Percentiles rank a stretch among this genome's conserved stretches.
Conservation (phyloP, 2,797 vertebrate genomes). For the Pagetopsis macropterus region DNA sequence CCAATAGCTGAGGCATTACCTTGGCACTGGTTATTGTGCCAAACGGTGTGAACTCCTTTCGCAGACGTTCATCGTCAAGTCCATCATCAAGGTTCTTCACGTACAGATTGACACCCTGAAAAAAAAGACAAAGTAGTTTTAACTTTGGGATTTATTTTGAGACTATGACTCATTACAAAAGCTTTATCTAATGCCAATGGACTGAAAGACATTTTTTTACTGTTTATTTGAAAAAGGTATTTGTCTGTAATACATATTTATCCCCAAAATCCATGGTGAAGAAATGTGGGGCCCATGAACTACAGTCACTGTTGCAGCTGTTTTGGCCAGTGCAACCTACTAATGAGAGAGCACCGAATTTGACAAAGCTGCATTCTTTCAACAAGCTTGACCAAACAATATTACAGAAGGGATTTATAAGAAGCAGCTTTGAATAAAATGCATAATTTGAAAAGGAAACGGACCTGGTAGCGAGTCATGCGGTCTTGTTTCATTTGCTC, state of each 20-base stretch:
- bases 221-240: neutral
- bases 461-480: slow-evolving; percentile 97
- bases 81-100: slow-evolving; percentile 98
- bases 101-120: slow-evolving; percentile 95
- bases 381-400: neutral
- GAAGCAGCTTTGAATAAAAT: neutral
- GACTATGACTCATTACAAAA: neutral
- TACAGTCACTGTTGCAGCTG: slow-evolving; percentile 76
- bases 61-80: slow-evolving; percentile 89
- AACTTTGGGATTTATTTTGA: neutral
- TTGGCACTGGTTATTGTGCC: slow-evolving; percentile 87
- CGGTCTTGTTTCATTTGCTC: slow-evolving; percentile 99
- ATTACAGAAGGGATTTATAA: neutral
- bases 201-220: neutral
- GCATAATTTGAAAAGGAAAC: neutral
- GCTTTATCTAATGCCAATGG: neutral
- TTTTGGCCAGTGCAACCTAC: slow-evolving; percentile 75
- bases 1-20: slow-evolving; percentile 58
- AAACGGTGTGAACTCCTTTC: slow-evolving; percentile 85
- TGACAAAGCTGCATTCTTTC: slow-evolving; percentile 74
- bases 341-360: slow-evolving; percentile 71
- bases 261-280: slow-evolving; percentile 63
- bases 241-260: slow-evolving; percentile 75
- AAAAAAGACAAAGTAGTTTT: neutral
- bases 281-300: slow-evolving; percentile 71